Conservation (phyloP, 2,113 vertebrate genomes). For the Pelecanus crispus region DNA sequence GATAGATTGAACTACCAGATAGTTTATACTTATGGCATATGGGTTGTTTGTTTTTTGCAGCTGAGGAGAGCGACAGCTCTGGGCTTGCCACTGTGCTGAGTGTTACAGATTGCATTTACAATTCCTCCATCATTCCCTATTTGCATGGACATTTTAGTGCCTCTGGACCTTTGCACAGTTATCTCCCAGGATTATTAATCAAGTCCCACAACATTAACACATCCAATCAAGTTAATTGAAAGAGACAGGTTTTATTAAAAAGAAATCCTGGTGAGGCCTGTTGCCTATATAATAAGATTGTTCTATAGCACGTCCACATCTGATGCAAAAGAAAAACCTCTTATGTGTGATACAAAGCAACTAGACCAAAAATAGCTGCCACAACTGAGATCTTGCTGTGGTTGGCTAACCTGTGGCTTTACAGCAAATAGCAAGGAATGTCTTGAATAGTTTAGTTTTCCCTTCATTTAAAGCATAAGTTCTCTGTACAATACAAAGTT, state of each 20-base stretch:
- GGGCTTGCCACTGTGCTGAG: conserved; percentile 35
- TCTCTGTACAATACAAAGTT: background rate
- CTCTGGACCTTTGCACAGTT: conserved; percentile 62
- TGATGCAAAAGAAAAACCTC: background rate
- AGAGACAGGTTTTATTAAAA: conserved; percentile 48
- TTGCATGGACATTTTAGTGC: conserved; percentile 61
- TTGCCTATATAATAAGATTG: background rate
- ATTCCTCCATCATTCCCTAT: conserved; percentile 61
- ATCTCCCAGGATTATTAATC: conserved; percentile 56
- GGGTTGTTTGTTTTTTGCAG: conserved; percentile 67
- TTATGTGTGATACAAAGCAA: background rate
- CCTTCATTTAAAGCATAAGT: conserved; percentile 23
- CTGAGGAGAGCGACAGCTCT: conserved; percentile 63
- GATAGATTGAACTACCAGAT: conserved; percentile 22
- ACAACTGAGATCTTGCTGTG: background rate
- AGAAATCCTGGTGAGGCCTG: background rate
- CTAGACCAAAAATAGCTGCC: background rate
- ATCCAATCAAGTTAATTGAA: conserved; percentile 63
- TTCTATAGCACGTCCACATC: background rate
- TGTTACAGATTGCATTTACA: conserved; percentile 56
- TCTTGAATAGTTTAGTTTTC: conserved; percentile 12
- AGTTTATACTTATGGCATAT: conserved; percentile 63
- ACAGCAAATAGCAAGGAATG: background rate
- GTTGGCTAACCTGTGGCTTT: conserved; percentile 2
- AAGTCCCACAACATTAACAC: conserved; percentile 39